Evolutionary conservation across 2,888 invertebrate genomes (phyloP), one percentile per base, ranked within the genome.

Genomic region (Leptinotarsa tumamoca): DNA sequence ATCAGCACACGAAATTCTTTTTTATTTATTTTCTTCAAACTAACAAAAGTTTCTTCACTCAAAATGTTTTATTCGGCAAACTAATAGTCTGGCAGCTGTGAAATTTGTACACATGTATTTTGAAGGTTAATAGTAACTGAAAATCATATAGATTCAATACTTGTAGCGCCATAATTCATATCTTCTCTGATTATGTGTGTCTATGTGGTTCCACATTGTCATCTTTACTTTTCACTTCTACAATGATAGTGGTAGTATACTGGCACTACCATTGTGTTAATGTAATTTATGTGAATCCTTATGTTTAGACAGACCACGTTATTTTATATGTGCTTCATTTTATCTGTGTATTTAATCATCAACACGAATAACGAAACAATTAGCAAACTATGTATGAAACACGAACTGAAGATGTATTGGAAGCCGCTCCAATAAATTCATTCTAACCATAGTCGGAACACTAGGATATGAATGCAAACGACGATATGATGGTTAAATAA

Each of bases 351-450:
- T 63, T 27, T 33, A 33, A 63, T 63, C 33, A 63, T 43, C 63
- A 43, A 33, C 43, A 63, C 63, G 63, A 63, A 63, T 63, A 63
- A 63, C 63, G 63, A 63, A 63, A 63, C 33, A 63, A 63, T 63
- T 63, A 63, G 63, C 63, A 33, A 63, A 33, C 63, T n/a, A 63
- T 63, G 0, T 33, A 43, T 33, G 63, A 43, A 63, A 63, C 63
- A 63, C 63, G 63, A 63, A 27, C 63, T n/a, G n/a, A 63, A 43
- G 63, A 63, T 63, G 33, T 63, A 63, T 63, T 33, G 43, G 63
- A 18, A 63, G 27, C 63, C 27, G 63, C 21, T 63, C 43, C 63
- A n/a, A 63, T 63, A 63, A 63, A 63, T 63, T 63, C 0, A 63
- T n/a, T n/a, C 27, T 1, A 14, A 33, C n/a, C 63, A 63, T 63